Base-by-base conservation (phyloP, 2,888 invertebrate species). In the Steinernema carpocapsae region DNA sequence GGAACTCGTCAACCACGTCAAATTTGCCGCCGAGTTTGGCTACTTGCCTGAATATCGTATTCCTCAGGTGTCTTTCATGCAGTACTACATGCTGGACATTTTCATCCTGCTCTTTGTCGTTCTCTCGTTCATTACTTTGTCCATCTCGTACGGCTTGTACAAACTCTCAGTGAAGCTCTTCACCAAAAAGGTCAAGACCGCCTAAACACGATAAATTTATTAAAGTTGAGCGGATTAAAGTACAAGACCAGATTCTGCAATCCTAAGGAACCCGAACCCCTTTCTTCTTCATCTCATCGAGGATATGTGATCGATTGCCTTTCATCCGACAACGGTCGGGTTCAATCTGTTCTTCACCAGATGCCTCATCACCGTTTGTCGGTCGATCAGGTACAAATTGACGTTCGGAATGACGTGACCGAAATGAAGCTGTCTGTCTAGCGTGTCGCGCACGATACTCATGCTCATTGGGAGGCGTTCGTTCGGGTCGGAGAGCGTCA, bases 371-470 rank as follows among this genome's bases (percentile, higher is more conserved):
- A 84, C 83, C 75, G 83, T 84, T 74, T 84, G 82, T 43, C 83
- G 83, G 56, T 78, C 78, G 24, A 84, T 76, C 26, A 81, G 76
- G 74, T 83, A 84, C 59, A 83, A 70, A 70, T 84, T 83, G 73
- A 75, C 82, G 72, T 83, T 83, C 6, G 84, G 83, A 17, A 77
- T 43, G 37, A 76, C 76, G 70, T 76, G 76, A 59, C 76, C 76
- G 46, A 77, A 76, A 51, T 76, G 76, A 32, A 76, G 46, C 29
- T 74, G 74, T 17, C 75, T 77, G 79, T 84, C 84, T 51, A 83
- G 83, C 82, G 82, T 84, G 78, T 79, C 84, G 76, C 84, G 83
- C 52, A 84, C 78, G 71, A 84, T 83, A 70, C 76, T 83, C 79
- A 83, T 80, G 22, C 80, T 83, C 74, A 82, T 82, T 12, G 83